phyloP scores from a whole-genome alignment of 2,888 invertebrate genomes.

The Conchocele bisecta region DNA sequence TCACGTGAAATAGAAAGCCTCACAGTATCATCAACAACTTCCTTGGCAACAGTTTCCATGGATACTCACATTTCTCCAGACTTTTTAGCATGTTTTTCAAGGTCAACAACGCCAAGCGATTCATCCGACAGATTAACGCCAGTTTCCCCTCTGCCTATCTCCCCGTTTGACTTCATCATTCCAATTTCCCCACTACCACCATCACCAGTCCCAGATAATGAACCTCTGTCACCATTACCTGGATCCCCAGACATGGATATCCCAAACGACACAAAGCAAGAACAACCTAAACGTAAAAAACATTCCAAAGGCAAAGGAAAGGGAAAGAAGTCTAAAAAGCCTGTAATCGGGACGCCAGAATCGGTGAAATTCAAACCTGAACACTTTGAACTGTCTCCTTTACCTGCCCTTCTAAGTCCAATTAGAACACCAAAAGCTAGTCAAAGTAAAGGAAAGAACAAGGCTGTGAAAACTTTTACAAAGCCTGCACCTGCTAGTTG shows the following conservation, averaged over 20 bases:
- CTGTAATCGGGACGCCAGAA: not conserved
- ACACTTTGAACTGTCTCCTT: conserved; percentile 15
- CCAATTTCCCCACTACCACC: conserved; percentile 69
- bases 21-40: not conserved
- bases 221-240: conserved; percentile 54
- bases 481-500: not conserved
- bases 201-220: conserved; percentile 52
- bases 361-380: not conserved
- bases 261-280: no score
- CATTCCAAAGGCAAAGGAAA: no score
- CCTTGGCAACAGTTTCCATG: not conserved
- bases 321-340: not conserved
- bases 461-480: not conserved
- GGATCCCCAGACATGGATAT: conserved; percentile 15
- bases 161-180: conserved; percentile 63
- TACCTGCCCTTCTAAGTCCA: conserved; percentile 48
- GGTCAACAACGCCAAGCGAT: conserved; percentile 36
- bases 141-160: conserved; percentile 62
- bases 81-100: no score
- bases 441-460: no score
- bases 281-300: no score
- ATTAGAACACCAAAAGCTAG: conserved; percentile 30
- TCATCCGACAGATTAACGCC: conserved; percentile 28
- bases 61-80: no score
- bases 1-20: conserved; percentile 18